These are phyloP conservation scores for Ectropis grisescens DNA, from an alignment of 1,140 invertebrate genomes.

Conservation along the genomic window DNA sequence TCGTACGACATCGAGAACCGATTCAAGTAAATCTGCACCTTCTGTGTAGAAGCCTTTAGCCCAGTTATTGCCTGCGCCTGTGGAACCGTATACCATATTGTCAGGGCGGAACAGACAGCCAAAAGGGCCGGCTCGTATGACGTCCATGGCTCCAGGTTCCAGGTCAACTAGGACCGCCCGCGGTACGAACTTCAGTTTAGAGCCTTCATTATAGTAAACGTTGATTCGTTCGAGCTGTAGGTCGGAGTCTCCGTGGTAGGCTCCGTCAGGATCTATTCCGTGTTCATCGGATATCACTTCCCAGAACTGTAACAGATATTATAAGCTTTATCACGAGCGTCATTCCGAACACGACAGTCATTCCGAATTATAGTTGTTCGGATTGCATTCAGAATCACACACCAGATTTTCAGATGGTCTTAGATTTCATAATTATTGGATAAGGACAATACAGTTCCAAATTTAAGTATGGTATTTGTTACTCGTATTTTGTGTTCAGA, in stretches of 20 bases:
- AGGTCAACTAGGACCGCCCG: conserved; percentile 90
- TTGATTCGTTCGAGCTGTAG: conserved; percentile 89
- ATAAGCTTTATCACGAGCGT: no score
- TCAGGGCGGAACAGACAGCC: conserved; percentile 91
- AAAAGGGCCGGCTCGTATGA: conserved; percentile 80
- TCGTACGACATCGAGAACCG: conserved; percentile 87
- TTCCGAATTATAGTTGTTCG: no score
- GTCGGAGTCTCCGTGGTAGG: conserved; percentile 87
- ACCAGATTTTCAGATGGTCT: no score
- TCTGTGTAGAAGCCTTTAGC: conserved; percentile 96
- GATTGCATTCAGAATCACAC: no score
- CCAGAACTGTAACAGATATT: conserved; percentile 60
- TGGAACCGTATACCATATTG: conserved; percentile 79
- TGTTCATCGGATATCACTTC: conserved; percentile 87
- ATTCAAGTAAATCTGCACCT: conserved; percentile 91
- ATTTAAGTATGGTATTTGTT: no score
- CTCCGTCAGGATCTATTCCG: conserved; percentile 87
- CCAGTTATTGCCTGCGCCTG: conserved; percentile 86
- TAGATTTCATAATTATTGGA: no score
- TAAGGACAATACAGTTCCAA: no score
- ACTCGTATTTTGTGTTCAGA: no score
- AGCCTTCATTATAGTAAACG: conserved; percentile 91
- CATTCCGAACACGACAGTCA: no score
- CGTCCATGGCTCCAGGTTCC: conserved; percentile 88
- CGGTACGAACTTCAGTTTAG: conserved; percentile 88